Conservation (phyloP, 2,113 vertebrate species). For the Rhea americana region DNA sequence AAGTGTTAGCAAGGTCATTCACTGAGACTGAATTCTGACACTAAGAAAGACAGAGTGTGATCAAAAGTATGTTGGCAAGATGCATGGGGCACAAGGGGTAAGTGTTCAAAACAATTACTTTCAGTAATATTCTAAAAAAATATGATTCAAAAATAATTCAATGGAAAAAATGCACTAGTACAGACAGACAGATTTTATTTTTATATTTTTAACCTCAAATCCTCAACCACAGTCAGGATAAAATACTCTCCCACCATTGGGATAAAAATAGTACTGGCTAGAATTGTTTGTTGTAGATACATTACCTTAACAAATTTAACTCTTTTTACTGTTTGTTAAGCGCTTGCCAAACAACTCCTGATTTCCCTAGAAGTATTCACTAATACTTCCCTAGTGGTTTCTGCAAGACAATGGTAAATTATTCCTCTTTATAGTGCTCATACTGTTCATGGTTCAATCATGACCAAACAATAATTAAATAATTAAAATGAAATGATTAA, state of each 20-base stretch:
- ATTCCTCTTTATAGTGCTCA: background rate
- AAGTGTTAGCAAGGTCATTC: background rate
- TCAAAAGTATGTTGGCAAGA: constrained; percentile 56
- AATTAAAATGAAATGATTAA: too few relatives aligned
- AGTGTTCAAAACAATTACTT: constrained; percentile 54
- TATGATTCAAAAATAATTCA: constrained; percentile 56
- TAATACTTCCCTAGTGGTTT: background rate
- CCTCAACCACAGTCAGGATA: constrained; percentile 39
- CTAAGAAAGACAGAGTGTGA: background rate
- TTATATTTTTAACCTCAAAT: constrained; percentile 63
- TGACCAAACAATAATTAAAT: background rate
- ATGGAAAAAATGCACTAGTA: constrained; percentile 58
- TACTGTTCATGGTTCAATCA: background rate
- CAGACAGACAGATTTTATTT: constrained; percentile 44
- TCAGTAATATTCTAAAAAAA: constrained; percentile 47
- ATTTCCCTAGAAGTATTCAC: background rate
- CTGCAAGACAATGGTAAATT: background rate
- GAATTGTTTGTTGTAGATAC: constrained; percentile 39
- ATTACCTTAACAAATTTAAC: constrained; percentile 27
- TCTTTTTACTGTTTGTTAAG: background rate
- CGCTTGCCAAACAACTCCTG: background rate
- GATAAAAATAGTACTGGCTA: constrained; percentile 41
- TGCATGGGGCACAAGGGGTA: constrained; percentile 3
- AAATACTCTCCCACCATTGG: constrained; percentile 2
- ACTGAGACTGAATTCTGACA: constrained; percentile 39